Base-by-base conservation (phyloP, 2,888 invertebrate genomes). In the Periphyllus acericola region DNA sequence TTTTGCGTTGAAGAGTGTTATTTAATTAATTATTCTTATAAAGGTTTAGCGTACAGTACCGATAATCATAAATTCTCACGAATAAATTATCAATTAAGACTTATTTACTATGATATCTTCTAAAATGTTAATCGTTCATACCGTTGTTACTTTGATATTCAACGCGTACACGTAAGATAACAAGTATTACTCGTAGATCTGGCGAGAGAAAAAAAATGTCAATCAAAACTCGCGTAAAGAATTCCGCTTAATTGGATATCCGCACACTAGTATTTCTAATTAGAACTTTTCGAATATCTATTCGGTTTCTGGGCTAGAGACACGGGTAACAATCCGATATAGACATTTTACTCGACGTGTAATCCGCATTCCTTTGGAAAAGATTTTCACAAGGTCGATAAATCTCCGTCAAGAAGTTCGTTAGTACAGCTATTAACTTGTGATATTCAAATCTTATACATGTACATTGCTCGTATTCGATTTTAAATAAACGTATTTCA, bases 161-260 rank as follows among this genome's bases (percentile, higher is more conserved):
- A 17, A 32, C 34, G 3, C 5, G 32, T n/a, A 75, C 40, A 46
- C 8, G n/a, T 80, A 46, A 46, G 46, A 76, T 46, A 68, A 55
- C 75, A 17, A 76, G 66, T 76, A 76, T 36, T 21, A 66, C 83
- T 40, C 29, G 84, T 71, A 82, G 21, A 71, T 55, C 8, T 19
- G 52, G 68, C 36, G 11, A 29, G 21, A 79, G 25, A 79, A 79
- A 85, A 79, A 86, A 79, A 79, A 79, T 86, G 79, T 14, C 71
- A 79, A 79, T 79, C 79, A 52, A 72, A 79, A 79, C 85, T 79
- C 78, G 85, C 52, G 36, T 55, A 46, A 79, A 79, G 55, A 79
- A 86, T 79, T 86, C 79, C 85, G 21, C 71, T 86, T 86, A 86
- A 86, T 86, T 86, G 85, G 85, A 79, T 46, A 46, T 55, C 29